Conservation (phyloP, 2,888 invertebrate genomes). For the Metacarcinus magister region DNA sequence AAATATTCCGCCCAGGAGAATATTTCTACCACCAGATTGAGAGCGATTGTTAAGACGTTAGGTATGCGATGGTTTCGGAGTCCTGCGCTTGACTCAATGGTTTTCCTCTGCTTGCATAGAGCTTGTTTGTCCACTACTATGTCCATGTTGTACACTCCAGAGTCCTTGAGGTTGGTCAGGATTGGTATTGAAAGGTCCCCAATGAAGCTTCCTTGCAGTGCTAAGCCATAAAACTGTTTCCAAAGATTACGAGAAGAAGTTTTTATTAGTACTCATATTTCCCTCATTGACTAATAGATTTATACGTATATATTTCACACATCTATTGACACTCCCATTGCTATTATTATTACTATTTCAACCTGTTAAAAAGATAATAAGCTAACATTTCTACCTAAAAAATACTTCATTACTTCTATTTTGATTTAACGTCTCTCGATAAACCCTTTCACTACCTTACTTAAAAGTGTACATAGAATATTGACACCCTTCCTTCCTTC, state of each 20-base stretch:
- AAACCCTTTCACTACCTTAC: background rate
- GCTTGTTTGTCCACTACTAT: constrained; percentile 65
- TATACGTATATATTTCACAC: background rate
- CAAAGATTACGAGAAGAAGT: background rate
- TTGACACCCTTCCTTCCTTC: background rate
- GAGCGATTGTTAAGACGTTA: constrained; percentile 32
- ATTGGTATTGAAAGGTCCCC: constrained; percentile 73
- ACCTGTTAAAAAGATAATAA: too few relatives aligned
- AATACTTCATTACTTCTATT: too few relatives aligned
- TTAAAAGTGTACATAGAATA: background rate
- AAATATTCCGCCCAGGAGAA: constrained; percentile 70
- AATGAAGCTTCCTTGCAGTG: constrained; percentile 72
- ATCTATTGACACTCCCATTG: too few relatives aligned
- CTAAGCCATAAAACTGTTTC: background rate
- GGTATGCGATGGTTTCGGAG: constrained; percentile 63
- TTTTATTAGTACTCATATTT: background rate
- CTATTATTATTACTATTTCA: too few relatives aligned
- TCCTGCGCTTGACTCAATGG: constrained; percentile 59
- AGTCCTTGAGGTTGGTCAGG: constrained; percentile 63
- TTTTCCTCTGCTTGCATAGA: constrained; percentile 63
- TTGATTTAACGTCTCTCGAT: too few relatives aligned
- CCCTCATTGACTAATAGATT: background rate
- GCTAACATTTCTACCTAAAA: too few relatives aligned
- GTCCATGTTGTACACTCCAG: constrained; percentile 61
- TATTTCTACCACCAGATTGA: constrained; percentile 45